phyloP scores from a whole-genome alignment of 2,797 vertebrate genomes.

The Petrocephalus sullivani region DNA sequence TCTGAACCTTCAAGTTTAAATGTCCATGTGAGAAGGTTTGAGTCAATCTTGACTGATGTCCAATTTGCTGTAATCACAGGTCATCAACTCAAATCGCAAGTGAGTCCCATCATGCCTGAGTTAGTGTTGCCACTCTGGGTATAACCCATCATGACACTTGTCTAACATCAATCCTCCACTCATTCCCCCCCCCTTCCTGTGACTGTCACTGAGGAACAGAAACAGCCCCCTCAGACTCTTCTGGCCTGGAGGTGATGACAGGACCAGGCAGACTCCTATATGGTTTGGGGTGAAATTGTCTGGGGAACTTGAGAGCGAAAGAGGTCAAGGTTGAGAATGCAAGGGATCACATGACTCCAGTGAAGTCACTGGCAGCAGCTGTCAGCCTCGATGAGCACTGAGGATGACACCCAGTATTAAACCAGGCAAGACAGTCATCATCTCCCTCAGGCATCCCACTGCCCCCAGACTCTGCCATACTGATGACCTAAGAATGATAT shows the following conservation, averaged over 20 bases:
- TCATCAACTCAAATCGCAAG: not conserved
- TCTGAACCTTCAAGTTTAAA: not conserved
- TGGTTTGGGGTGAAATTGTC: not conserved
- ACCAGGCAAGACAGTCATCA: not conserved
- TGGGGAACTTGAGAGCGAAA: not conserved
- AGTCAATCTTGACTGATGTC: not conserved
- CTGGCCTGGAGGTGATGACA: not conserved
- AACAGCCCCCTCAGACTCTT: not conserved
- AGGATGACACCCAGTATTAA: not conserved
- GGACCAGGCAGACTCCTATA: not conserved
- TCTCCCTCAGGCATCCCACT: not conserved
- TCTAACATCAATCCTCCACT: not conserved
- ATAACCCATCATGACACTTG: not conserved
- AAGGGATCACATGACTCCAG: slow-evolving; percentile 9
- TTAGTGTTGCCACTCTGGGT: not conserved
- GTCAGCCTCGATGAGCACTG: not conserved
- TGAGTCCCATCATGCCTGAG: not conserved
- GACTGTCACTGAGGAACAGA: not conserved
- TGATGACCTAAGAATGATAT: slow-evolving; percentile 1
- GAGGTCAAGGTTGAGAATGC: not conserved
- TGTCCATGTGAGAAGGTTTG: not conserved
- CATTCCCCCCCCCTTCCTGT: not conserved
- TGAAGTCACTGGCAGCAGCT: slow-evolving; percentile 1
- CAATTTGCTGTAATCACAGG: not conserved
- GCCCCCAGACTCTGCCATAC: not conserved